Base-by-base conservation (phyloP, 2,797 vertebrate species). In the Oryzias dopingdopingensis region DNA sequence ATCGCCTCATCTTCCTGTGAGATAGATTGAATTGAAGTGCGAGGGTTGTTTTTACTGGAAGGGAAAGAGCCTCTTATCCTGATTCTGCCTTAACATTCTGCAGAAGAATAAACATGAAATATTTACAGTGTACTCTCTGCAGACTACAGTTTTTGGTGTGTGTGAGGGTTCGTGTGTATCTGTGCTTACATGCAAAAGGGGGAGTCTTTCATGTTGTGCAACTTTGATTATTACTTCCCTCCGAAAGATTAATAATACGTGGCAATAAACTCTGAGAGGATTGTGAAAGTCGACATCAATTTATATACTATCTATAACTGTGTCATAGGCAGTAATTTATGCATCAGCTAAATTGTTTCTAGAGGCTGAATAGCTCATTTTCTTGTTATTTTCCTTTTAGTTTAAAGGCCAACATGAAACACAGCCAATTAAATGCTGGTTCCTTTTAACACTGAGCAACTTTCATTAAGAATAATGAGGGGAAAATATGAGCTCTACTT, bases 201-300 rank as follows among this genome's bases (percentile, higher is more conserved):
- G 65, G 65, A 70, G 47, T 64, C 81, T 87, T 85, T 90, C 65
- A 81, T 86, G 77, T 85, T 69, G 58, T 58, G 65, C 62, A 59
- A 77, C 84, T 85, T 88, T 87, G 83, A 91, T 88, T 85, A 81
- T 82, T 80, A 63, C 78, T 86, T 81, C 74, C 62, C 72, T 73
- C 73, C 51, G 68, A 78, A 73, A 72, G 70, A 87, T 88, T 84
- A 81, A 80, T 86, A 79, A 82, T 81, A 89, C 87, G 89, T 80
- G 86, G 58, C 74, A 47, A 64, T 64, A 52, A 56, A 58, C 65
- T 73, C 83, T 86, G 80, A 7, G 70, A 86, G 77, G 86, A 82
- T 66, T 48, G 42, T 52, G 68, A 59, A 47, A 67, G 76, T 86
- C 88, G 82, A 62, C 81, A 76, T 87, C 74, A 86, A 79, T 89